Percentiles rank a stretch among this genome's conserved stretches.
These are phyloP conservation scores for Dolomedes plantarius DNA, from an alignment of 2,888 invertebrate genomes.

Conservation along the genomic window DNA sequence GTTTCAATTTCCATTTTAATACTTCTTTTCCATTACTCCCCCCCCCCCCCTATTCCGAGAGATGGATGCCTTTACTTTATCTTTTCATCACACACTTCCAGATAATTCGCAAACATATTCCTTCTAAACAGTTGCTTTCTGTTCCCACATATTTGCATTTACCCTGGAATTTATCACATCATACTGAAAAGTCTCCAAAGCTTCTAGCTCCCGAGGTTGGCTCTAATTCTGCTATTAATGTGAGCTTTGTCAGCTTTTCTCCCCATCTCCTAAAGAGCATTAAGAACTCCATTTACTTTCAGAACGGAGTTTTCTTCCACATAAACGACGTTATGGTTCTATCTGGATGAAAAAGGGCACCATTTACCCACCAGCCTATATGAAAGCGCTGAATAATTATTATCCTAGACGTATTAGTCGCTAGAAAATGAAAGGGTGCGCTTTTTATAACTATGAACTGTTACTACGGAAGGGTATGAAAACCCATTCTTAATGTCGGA, in stretches of 20 bases:
- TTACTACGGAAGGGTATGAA: neutral
- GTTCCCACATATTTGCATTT: conserved; percentile 53
- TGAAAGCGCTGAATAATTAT: conserved; percentile 47
- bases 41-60: too few species aligned
- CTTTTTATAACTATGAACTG: conserved; percentile 23
- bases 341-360: conserved; percentile 38
- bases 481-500: neutral
- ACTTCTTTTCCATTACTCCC: too few species aligned
- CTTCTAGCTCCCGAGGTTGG: conserved; percentile 1
- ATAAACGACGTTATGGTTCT: conserved; percentile 36
- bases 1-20: too few species aligned
- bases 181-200: conserved; percentile 8
- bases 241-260: conserved; percentile 52
- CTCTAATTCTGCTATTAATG: conserved; percentile 52
- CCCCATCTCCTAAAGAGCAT: conserved; percentile 37
- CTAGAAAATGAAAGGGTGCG: conserved; percentile 38
- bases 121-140: conserved; percentile 15
- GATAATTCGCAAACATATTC: neutral
- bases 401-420: conserved; percentile 46
- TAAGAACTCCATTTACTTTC: conserved; percentile 60
- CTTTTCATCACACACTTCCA: neutral
- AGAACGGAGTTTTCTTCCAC: conserved; percentile 12
- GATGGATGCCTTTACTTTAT: neutral
- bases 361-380: conserved; percentile 37
- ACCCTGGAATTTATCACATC: conserved; percentile 28